A percentile compares a stretch with the other conserved stretches of the same genome.
Conservation (phyloP, 1,140 invertebrate species). For the Neuroterus valhalla region DNA sequence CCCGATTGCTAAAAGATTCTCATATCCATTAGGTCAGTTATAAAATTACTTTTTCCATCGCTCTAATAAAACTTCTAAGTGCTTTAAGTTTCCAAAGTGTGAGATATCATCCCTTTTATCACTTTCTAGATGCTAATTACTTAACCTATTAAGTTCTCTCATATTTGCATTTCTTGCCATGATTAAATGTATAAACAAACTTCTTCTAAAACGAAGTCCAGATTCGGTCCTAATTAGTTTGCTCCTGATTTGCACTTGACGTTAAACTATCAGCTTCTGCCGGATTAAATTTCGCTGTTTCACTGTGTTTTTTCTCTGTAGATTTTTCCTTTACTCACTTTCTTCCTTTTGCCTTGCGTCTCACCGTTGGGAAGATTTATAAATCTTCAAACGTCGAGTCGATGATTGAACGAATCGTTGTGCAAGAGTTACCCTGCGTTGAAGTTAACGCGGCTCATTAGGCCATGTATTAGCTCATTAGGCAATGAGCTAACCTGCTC, state of each 20-base stretch:
- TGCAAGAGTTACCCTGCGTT: constrained; percentile 38
- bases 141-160: background rate
- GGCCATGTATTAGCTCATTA: constrained; percentile 66
- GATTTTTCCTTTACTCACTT: background rate
- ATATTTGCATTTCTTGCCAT: background rate
- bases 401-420: constrained; percentile 38
- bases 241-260: background rate
- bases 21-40: constrained; percentile 25
- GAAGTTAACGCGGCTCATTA: constrained; percentile 66
- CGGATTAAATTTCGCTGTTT: background rate
- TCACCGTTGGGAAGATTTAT: constrained; percentile 9
- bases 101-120: background rate
- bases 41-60: constrained; percentile 18
- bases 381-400: constrained; percentile 28
- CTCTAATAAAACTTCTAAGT: constrained; percentile 12
- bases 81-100: background rate
- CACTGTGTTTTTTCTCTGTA: constrained; percentile 5
- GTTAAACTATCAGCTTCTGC: constrained; percentile 8
- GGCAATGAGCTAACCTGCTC: constrained; percentile 66
- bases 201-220: background rate
- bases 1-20: constrained; percentile 36
- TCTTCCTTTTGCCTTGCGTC: background rate
- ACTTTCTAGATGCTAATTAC: background rate
- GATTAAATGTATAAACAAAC: background rate
- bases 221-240: constrained; percentile 1